Evolutionary conservation across 2,797 vertebrate species (phyloP).

Genomic region (Hydrolagus colliei): DNA sequence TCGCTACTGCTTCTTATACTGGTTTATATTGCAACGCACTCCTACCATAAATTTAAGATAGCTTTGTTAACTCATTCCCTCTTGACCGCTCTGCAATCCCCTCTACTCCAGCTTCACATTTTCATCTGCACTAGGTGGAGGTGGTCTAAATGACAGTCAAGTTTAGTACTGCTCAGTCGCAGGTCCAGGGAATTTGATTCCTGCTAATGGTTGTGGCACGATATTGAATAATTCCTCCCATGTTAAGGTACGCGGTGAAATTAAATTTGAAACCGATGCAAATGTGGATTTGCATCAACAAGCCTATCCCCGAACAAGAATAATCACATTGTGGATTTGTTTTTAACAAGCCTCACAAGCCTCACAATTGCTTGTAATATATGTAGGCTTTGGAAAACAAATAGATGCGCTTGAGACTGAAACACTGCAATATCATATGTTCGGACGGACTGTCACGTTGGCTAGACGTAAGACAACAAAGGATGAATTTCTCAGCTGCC

Average conservation of each 20-base stretch:
- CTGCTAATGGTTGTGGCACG: background rate
- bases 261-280: background rate
- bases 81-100: background rate
- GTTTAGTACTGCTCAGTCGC: background rate
- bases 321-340: background rate
- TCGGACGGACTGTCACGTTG: background rate
- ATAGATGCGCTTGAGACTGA: background rate
- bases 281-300: background rate
- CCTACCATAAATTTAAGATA: conserved; percentile 19
- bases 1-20: conserved; percentile 29
- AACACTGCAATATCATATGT: background rate
- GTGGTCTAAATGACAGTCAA: background rate
- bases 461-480: background rate
- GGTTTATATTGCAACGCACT: conserved; percentile 27
- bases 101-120: background rate
- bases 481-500: background rate
- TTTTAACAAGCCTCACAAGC: background rate
- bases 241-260: background rate
- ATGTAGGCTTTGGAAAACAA: background rate
- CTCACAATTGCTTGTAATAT: too few species aligned
- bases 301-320: background rate
- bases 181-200: background rate
- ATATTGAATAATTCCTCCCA: background rate
- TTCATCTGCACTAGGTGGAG: background rate
- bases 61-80: conserved; percentile 31